Evolutionary conservation across 2,797 vertebrate genomes (phyloP), one percentile per base, ranked within the genome.

Genomic region (Apodemus agrarius): DNA sequence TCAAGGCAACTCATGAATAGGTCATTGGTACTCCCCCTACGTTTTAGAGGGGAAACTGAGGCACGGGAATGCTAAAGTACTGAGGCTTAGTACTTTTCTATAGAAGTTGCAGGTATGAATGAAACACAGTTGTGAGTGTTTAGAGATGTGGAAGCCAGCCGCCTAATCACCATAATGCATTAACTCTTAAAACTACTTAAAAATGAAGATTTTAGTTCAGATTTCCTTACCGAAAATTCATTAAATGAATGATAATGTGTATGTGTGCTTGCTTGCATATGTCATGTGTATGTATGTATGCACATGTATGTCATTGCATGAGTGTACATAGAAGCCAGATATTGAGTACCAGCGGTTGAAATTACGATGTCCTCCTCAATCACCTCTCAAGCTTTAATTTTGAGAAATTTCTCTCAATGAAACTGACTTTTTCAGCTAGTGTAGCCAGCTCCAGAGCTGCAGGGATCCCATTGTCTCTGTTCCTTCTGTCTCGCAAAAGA

Each of bases 1-100:
- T 94, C 89, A 95, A 40, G 49, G 31, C 29, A 54, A 40, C 72
- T 79, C 67, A 92, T 92, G 67, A 88, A 81, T 83, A 91, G 31
- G 69, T 43, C 63, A 86, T 78, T 87, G 19, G 76, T 57, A 80
- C 10, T 34, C 31, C 76, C 52, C 82, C 37, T 80, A 26, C 83
- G 61, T 95, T 46, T 89, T 19, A 78, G 40, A 49, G 78, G 26
- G 52, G 59, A 93, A 96, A 93, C 46, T 65, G 83, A 95, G 94
- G 46, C 69, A 49, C 22, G 80, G 6, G 31, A 89, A 89, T 40
- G 6, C 21, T 49, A 89, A 91, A 52, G 49, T 80, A 13, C n/a
- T 3, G 21, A 81, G 31, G 34, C 26, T 75, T 74, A 12, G 14
- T 57, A 63, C 6, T 29, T 8, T 40, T 82, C 13, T 52, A 26